phyloP scores from a whole-genome alignment of 2,888 invertebrate genomes.

The Tridacna gigas region DNA sequence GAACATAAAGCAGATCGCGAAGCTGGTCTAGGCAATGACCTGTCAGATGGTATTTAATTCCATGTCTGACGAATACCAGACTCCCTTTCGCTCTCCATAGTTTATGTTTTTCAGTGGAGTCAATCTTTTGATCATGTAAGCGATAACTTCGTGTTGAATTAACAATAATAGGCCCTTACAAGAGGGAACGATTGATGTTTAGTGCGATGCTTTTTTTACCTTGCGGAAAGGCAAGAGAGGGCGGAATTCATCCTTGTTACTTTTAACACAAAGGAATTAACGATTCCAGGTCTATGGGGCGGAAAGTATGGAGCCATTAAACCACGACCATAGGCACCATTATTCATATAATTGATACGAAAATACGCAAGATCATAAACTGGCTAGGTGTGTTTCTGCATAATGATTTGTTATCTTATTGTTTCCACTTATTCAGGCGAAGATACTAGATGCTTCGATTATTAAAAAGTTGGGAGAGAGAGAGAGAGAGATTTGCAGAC shows the following conservation, averaged over 20 bases:
- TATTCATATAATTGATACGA: constrained; percentile 12
- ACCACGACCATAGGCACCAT: constrained; percentile 11
- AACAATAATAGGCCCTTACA: constrained; percentile 57
- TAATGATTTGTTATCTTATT: constrained; percentile 7
- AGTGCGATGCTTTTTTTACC: constrained; percentile 16
- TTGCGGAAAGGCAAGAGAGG: constrained; percentile 32
- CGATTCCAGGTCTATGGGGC: constrained; percentile 15
- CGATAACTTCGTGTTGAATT: constrained; percentile 67
- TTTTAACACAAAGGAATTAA: constrained; percentile 22
- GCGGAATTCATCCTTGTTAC: constrained; percentile 43
- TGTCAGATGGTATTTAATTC: constrained; percentile 65
- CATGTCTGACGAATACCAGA: constrained; percentile 58
- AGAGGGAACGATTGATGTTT: constrained; percentile 61
- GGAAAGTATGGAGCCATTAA: constrained; percentile 19
- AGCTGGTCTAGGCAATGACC: constrained; percentile 28
- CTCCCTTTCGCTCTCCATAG: constrained; percentile 45
- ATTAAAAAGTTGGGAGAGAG: too few species aligned
- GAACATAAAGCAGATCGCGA: constrained; percentile 39
- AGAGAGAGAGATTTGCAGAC: too few species aligned
- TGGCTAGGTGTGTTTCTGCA: constrained; percentile 5
- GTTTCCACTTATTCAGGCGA: not conserved
- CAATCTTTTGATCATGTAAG: constrained; percentile 63
- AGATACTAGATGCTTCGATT: too few species aligned
- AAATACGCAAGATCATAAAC: constrained; percentile 18
- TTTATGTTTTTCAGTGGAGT: constrained; percentile 60